Base-by-base conservation (phyloP, 1,140 invertebrate genomes). In the Solenopsis fugax region DNA sequence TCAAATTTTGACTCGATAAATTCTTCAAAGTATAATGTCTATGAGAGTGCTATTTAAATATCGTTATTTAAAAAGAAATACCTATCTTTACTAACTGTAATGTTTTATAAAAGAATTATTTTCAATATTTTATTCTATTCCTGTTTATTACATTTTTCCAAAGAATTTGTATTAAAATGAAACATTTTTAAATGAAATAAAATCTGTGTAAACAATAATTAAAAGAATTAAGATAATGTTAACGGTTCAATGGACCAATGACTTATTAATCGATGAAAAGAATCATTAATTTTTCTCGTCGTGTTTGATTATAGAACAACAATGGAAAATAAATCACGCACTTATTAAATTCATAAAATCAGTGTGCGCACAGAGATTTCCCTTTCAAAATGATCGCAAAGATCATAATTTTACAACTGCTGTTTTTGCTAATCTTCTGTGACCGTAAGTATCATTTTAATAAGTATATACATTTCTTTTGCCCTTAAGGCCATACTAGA, bases 391-490 rank as follows among this genome's bases (percentile, higher is more conserved):
- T 69, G 54, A 89, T 24, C 24, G 75, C 85, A 72, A 90, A 86
- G 29, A 37, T 10, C 18, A 21, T 45, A 9, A 13, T 91, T n/a
- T 34, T 60, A 10, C 81, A 62, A 21, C 41, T 92, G 56, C 86
- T 80, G n/a, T 64, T 91, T 60, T 54, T 92, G 5, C 29, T 93
- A 62, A 2, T 91, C 29, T 75, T 90, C 24, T 84, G 45, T 29
- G 52, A 88, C 24, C 71, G 91, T 93, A 65, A 93, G 89, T 87
- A 50, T 16, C 10, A 29, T 13, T 29, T 4, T 5, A 0, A 29
- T 37, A 62, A 16, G 13, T 12, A 4, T n/a, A n/a, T n/a, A 13
- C 13, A 81, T 86, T 84, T 41, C 37, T 88, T 89, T 92, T 86
- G 75, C 78, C 80, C 85, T 29, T 60, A 60, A 60, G 29, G 29